A percentile compares a stretch with the other conserved stretches of the same genome.
Evolutionary conservation across 2,888 invertebrate genomes (phyloP).

Genomic region (Nemoura dubitans): DNA sequence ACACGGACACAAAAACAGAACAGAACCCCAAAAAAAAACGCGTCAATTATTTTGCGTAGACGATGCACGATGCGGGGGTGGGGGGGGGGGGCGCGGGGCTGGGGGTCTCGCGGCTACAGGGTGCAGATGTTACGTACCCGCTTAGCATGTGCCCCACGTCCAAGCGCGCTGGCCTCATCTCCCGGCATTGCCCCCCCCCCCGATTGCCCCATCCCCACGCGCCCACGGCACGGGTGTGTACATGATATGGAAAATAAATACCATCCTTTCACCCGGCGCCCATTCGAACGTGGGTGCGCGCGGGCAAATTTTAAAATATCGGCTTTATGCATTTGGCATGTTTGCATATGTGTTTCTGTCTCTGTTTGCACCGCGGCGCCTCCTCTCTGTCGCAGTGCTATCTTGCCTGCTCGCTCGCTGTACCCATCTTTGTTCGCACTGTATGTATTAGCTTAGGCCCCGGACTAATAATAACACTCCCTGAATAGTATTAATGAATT

Average conservation of each 20-base stretch:
- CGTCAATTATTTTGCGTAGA: not conserved
- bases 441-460: not conserved
- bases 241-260: not conserved
- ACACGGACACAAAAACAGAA: too few species aligned
- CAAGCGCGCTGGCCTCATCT: not conserved
- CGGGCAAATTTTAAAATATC: not conserved
- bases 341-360: not conserved
- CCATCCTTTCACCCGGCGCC: not conserved
- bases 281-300: not conserved
- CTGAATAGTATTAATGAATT: not conserved
- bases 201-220: not conserved
- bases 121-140: not conserved
- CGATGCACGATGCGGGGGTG: too few species aligned
- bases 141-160: not conserved
- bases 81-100: not conserved
- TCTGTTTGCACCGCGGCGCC: not conserved
- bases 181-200: not conserved
- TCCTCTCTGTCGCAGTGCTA: not conserved
- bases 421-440: not conserved
- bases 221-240: not conserved
- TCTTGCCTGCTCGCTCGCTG: not conserved
- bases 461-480: not conserved
- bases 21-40: not conserved
- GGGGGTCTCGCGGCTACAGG: not conserved
- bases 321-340: slow-evolving; percentile 3